These are phyloP conservation scores for Phyllotreta cruciferae DNA, from an alignment of 2,888 invertebrate genomes.

Conservation along the genomic window DNA sequence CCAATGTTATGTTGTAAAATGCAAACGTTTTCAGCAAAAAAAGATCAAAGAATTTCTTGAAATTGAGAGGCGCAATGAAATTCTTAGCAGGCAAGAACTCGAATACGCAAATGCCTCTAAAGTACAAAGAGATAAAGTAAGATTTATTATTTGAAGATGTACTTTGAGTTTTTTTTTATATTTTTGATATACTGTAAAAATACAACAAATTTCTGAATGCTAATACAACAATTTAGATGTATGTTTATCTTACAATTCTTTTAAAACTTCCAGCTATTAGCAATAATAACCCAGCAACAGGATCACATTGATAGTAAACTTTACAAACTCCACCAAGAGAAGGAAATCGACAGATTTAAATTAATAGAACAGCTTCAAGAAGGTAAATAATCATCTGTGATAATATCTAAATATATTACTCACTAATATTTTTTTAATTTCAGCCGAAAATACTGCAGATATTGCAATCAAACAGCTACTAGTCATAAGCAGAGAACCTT, in stretches of 20 bases:
- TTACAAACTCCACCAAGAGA: slow-evolving; percentile 71
- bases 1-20: neutral
- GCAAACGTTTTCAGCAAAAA: slow-evolving; percentile 60
- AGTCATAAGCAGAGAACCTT: slow-evolving; percentile 67
- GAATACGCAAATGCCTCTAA: slow-evolving; percentile 70
- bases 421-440: slow-evolving; percentile 37
- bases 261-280: slow-evolving; percentile 58
- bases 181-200: neutral
- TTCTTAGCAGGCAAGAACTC: slow-evolving; percentile 70
- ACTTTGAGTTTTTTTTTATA: too few species aligned
- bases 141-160: slow-evolving; percentile 21
- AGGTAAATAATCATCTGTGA: slow-evolving; percentile 54
- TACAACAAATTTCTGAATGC: too few species aligned
- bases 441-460: slow-evolving; percentile 72
- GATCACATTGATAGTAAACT: slow-evolving; percentile 71
- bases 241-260: too few species aligned
- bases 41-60: slow-evolving; percentile 64
- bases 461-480: slow-evolving; percentile 72
- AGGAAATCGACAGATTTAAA: slow-evolving; percentile 68
- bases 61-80: slow-evolving; percentile 70
- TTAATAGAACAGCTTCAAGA: slow-evolving; percentile 68
- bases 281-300: slow-evolving; percentile 69
- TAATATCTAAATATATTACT: neutral
- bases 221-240: too few species aligned
- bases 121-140: slow-evolving; percentile 67